These are phyloP conservation scores for Ceratina australensis DNA, from an alignment of 1,140 invertebrate genomes.

Conservation along the genomic window DNA sequence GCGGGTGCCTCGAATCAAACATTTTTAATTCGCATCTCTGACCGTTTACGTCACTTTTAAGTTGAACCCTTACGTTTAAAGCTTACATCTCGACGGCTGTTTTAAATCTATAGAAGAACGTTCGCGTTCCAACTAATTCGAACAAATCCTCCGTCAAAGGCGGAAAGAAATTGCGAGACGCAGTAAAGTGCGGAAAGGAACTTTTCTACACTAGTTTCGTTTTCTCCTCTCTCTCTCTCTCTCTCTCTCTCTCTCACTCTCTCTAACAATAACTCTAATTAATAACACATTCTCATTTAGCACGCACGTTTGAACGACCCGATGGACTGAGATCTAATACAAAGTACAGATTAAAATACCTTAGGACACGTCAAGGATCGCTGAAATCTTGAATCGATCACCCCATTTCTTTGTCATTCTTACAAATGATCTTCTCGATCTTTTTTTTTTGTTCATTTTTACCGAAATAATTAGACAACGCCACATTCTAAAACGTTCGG, in stretches of 20 bases:
- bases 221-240: neutral
- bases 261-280: too few species aligned
- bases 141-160: neutral
- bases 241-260: neutral
- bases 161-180: too few species aligned
- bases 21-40: neutral
- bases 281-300: too few species aligned
- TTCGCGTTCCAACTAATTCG: neutral
- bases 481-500: slow-evolving; percentile 12
- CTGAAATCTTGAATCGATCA: slow-evolving; percentile 38
- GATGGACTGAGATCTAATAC: slow-evolving; percentile 26
- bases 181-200: too few species aligned
- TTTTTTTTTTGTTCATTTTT: slow-evolving; percentile 8
- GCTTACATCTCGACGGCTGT: neutral
- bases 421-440: slow-evolving; percentile 8
- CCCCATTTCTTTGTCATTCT: neutral
- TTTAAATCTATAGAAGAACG: neutral
- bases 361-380: slow-evolving; percentile 28
- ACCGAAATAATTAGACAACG: slow-evolving; percentile 9
- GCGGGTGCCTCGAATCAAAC: neutral
- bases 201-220: too few species aligned
- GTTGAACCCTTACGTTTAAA: neutral
- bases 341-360: slow-evolving; percentile 27
- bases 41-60: neutral
- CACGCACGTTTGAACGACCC: neutral